These are phyloP conservation scores for Aelia acuminata DNA, from an alignment of 2,888 invertebrate genomes.

Conservation along the genomic window DNA sequence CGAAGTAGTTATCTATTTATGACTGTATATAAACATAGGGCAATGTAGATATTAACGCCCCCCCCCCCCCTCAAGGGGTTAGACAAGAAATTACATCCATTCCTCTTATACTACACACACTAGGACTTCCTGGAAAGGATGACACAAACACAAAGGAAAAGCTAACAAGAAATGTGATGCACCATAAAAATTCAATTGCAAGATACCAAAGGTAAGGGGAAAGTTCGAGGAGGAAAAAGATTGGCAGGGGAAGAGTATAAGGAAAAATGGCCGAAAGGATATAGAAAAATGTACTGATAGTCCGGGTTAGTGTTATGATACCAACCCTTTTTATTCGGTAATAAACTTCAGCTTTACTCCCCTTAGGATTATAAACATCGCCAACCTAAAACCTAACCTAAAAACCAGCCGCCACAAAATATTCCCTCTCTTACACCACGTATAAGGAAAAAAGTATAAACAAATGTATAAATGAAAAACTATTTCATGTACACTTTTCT, in stretches of 20 bases:
- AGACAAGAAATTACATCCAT: background rate
- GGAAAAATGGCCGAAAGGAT: conserved; percentile 35
- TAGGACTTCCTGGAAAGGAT: background rate
- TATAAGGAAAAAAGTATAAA: conserved; percentile 1
- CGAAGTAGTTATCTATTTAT: too few species aligned
- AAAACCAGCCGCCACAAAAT: conserved; percentile 34
- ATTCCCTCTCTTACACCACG: conserved; percentile 28
- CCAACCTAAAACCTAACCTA: conserved; percentile 44
- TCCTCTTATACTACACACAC: background rate
- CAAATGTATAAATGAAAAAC: background rate
- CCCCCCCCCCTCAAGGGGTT: background rate
- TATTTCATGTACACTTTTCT: too few species aligned
- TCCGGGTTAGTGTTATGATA: conserved; percentile 31
- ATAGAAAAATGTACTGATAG: conserved; percentile 51
- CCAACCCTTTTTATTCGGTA: conserved; percentile 44
- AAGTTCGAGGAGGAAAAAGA: background rate
- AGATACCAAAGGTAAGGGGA: conserved; percentile 15
- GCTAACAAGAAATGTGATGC: conserved; percentile 24
- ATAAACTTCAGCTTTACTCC: conserved; percentile 50
- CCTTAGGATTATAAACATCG: conserved; percentile 45
- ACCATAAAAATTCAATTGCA: conserved; percentile 49
- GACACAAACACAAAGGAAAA: conserved; percentile 36
- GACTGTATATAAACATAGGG: background rate
- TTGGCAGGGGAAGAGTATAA: conserved; percentile 36
- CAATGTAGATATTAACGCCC: too few species aligned